Base-by-base conservation (phyloP, 2,113 vertebrate genomes). In the Dicerorhinus sumatrensis region DNA sequence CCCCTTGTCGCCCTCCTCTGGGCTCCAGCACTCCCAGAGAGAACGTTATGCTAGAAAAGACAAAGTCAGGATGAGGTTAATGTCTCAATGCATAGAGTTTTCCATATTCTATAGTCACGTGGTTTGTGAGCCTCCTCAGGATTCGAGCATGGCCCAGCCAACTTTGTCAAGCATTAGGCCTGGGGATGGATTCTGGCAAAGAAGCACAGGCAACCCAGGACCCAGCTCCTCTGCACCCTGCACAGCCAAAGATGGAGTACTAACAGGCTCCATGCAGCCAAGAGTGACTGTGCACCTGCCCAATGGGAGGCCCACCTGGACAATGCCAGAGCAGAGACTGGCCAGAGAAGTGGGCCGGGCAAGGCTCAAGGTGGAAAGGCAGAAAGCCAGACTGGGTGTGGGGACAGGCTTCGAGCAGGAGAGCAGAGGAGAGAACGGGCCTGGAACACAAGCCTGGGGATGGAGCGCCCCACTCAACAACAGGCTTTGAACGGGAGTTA, bases 121-220 rank as follows among this genome's bases (percentile, higher is more conserved):
- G 5, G 27, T 14, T 16, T 29, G 63, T 12, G 20, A 9, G 8
- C 0, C 27, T 17, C 23, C 56, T 42, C 5, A 18, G 8, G 85
- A 20, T 13, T 14, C 14, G 1, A 7, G 29, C 23, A 7, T 25
- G 48, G 17, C 23, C 2, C 0, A 8, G 31, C 17, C 0, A 0
- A 13, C 27, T 21, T 2, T 5, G 3, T 20, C 8, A 10, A 27
- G 62, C 20, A 14, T 8, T 21, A 20, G 60, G 39, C 27, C 12
- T 29, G 6, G 2, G n/a, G 31, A 9, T 36, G 11, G n/a, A 12
- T 33, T 70, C 72, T 21, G 63, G 73, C 25, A 16, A 42, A 25
- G 88, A 62, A 10, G 65, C 4, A 1, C 0, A 10, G n/a, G 12
- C 6, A 16, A 36, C 18, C 36, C 31, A 21, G 46, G 60, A 2